A percentile compares a stretch with the other conserved stretches of the same genome.
Conservation (phyloP, 2,888 invertebrate genomes). For the Ethmia dodecea region DNA sequence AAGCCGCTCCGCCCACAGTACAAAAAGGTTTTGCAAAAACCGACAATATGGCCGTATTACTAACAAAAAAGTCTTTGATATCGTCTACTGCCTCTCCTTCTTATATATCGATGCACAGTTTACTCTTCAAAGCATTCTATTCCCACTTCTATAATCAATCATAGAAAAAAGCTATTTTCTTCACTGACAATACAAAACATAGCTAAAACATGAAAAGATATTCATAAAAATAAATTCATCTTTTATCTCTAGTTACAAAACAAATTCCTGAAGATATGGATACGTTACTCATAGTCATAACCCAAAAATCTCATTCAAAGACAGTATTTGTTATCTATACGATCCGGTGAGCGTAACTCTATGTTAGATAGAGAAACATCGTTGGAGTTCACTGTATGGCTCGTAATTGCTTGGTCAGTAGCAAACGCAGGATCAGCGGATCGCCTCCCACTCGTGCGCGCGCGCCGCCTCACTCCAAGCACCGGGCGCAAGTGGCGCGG, state of each 20-base stretch:
- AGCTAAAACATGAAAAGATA: too few relatives aligned
- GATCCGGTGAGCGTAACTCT: neutral
- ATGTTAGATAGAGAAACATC: too few relatives aligned
- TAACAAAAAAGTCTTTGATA: too few relatives aligned
- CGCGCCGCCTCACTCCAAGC: constrained; percentile 57
- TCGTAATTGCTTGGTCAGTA: constrained; percentile 39
- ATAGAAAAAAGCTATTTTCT: too few relatives aligned
- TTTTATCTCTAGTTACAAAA: too few relatives aligned
- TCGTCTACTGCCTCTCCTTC: too few relatives aligned
- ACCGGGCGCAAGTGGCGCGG: constrained; percentile 48
- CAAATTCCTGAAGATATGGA: neutral
- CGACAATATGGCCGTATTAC: constrained; percentile 35
- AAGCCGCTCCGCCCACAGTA: constrained; percentile 64
- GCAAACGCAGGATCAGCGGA: constrained; percentile 59
- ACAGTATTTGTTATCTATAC: constrained; percentile 2
- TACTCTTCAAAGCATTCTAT: too few relatives aligned
- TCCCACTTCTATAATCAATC: too few relatives aligned
- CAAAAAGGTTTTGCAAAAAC: constrained; percentile 39
- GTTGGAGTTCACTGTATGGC: constrained; percentile 12
- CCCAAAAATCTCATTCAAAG: neutral
- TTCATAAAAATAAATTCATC: too few relatives aligned
- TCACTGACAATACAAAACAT: too few relatives aligned
- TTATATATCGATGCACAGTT: too few relatives aligned
- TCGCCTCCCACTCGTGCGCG: constrained; percentile 49
- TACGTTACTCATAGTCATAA: neutral